These are phyloP conservation scores for Uloborus diversus DNA, from an alignment of 1,140 invertebrate genomes.

Conservation along the genomic window DNA sequence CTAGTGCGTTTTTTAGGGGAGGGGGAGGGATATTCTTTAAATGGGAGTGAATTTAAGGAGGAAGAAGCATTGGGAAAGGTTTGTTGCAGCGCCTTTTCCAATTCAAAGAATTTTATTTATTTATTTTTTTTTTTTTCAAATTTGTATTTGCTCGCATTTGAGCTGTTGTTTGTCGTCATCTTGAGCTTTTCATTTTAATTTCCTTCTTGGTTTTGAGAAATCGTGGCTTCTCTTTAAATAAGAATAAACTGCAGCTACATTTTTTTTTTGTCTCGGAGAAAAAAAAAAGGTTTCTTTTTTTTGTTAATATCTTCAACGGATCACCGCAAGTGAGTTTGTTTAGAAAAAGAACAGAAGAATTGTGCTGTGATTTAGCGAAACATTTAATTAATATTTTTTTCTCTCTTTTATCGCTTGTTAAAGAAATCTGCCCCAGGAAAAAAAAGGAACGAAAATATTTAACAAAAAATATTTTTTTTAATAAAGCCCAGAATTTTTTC, in stretches of 20 bases:
- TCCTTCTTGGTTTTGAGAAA: slow-evolving; percentile 22
- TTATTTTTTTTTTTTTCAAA: slow-evolving; percentile 10
- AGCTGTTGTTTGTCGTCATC: slow-evolving; percentile 24
- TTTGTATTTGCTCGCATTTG: slow-evolving; percentile 26
- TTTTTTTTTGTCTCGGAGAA: not conserved
- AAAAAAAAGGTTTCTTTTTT: not conserved
- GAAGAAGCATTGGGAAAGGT: not conserved
- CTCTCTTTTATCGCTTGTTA: not conserved
- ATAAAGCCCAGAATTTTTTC: not conserved
- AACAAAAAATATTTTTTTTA: slow-evolving; percentile 51
- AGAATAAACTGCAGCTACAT: not conserved
- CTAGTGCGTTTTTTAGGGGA: not conserved
- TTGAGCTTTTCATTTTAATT: slow-evolving; percentile 44
- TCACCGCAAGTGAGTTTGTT: slow-evolving; percentile 35
- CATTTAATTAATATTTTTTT: slow-evolving; percentile 51
- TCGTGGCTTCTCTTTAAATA: not conserved
- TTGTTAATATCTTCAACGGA: slow-evolving; percentile 12
- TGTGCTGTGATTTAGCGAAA: slow-evolving; percentile 52
- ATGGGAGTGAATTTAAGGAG: not conserved
- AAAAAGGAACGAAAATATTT: slow-evolving; percentile 34
- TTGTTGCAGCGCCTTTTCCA: slow-evolving; percentile 18
- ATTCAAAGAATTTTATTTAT: slow-evolving; percentile 54
- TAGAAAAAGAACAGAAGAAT: slow-evolving; percentile 6
- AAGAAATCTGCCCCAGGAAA: slow-evolving; percentile 27
- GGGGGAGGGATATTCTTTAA: slow-evolving; percentile 2